Evolutionary conservation across 2,113 vertebrate genomes (phyloP).

Genomic region (Amazona guildingii): DNA sequence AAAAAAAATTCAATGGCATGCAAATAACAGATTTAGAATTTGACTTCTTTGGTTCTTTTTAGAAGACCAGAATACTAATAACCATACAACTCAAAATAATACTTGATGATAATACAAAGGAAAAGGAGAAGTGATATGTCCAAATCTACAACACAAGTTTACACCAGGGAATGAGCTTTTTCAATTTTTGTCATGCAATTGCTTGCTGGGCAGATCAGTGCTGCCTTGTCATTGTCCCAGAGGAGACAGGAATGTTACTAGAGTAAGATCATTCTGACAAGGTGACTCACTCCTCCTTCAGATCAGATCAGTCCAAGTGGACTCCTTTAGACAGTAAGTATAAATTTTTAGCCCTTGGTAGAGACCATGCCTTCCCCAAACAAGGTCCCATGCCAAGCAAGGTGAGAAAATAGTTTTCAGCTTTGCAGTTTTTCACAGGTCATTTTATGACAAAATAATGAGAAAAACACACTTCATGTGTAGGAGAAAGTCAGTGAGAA

Average conservation of each 20-base stretch:
- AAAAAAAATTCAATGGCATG: accelerated
- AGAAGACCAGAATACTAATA: neutral
- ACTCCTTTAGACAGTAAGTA: neutral
- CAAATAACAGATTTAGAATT: neutral
- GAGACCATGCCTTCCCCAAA: neutral
- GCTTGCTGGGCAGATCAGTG: neutral
- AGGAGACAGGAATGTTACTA: neutral
- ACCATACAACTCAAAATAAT: neutral
- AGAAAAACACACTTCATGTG: neutral
- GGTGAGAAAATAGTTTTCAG: neutral
- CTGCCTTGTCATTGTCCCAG: neutral
- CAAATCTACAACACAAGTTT: neutral
- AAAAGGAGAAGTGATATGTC: neutral
- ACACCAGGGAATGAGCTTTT: neutral
- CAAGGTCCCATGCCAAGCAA: neutral
- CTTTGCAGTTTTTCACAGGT: neutral
- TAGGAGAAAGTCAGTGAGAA: neutral
- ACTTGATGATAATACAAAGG: neutral
- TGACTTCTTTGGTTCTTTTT: neutral
- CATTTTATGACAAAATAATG: neutral
- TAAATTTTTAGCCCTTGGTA: neutral
- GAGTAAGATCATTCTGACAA: neutral
- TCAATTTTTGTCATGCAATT: neutral
- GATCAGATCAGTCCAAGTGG: neutral
- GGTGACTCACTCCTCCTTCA: neutral